Evolutionary conservation across 2,888 invertebrate genomes (phyloP), one percentile per base, ranked within the genome.

Genomic region (Mesorhabditis spiculigera): DNA sequence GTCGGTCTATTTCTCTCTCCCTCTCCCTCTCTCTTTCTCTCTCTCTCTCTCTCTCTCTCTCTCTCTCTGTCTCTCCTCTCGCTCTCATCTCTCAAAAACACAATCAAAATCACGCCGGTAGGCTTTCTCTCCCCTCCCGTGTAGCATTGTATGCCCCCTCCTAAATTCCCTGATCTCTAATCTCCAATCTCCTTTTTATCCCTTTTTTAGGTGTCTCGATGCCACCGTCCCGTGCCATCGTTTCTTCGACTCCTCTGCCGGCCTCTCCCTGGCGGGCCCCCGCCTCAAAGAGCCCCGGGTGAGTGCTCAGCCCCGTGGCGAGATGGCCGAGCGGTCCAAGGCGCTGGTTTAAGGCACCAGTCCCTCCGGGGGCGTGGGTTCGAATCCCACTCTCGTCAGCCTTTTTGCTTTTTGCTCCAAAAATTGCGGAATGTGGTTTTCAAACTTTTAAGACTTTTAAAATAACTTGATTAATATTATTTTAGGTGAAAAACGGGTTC

Each of bases 291-390:
- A 10, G 10, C 58, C 10, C 58, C 58, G n/a, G 58, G 58, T 50
- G 58, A 50, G 58, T n/a, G 10, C 58, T 3, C 58, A n/a, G 8
- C 58, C 58, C n/a, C 58, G 64, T 69, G 69, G 69, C 58, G 72
- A 78, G 78, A 78, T 92, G 91, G 91, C 91, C 91, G 91, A 91
- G 91, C 91, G 91, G 91, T 91, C 91, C 91, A 91, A 91, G 91
- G 91, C 91, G 91, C 91, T 91, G 91, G 91, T 91, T 92, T 92
- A 91, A 92, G 91, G 91, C 91, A 91, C 91, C 91, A 91, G 91
- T 91, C 91, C 28, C 64, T 64, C 16, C 64, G 64, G 64, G 28
- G 64, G 64, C 64, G 64, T 28, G 28, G 28, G 58, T 50, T 50
- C 58, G 58, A 50, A 50, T 50, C 58, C 58, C 58, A 50, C 58